These are phyloP conservation scores for Drosophila mimica DNA, from an alignment of 2,888 invertebrate genomes.

Conservation along the genomic window DNA sequence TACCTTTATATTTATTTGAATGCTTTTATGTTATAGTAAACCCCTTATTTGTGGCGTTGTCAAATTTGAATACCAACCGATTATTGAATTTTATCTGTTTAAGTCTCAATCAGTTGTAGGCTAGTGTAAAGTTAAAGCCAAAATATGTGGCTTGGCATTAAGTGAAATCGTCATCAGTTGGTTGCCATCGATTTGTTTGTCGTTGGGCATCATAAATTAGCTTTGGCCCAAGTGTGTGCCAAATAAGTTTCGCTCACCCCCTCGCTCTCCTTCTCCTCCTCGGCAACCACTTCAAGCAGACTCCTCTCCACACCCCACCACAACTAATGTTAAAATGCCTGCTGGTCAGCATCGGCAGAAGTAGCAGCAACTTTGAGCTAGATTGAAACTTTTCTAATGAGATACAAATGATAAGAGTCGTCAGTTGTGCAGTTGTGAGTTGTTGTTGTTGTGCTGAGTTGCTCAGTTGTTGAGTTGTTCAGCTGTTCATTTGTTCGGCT, in stretches of 20 bases:
- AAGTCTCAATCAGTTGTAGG: constrained; percentile 18
- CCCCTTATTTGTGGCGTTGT: neutral
- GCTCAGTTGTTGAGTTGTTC: constrained; percentile 15
- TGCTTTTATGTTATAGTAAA: neutral
- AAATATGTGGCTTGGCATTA: constrained; percentile 23
- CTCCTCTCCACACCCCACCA: neutral
- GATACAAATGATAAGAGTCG: constrained; percentile 77
- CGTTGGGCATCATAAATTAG: constrained; percentile 68
- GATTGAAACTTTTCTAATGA: constrained; percentile 76
- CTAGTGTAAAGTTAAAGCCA: constrained; percentile 28
- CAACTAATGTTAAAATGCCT: constrained; percentile 16
- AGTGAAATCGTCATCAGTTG: constrained; percentile 43
- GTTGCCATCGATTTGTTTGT: constrained; percentile 54
- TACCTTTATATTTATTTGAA: neutral
- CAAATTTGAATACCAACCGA: neutral
- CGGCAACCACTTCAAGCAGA: neutral
- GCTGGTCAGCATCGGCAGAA: constrained; percentile 46
- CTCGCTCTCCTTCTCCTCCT: neutral
- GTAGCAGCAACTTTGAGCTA: constrained; percentile 46
- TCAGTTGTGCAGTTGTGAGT: constrained; percentile 49
- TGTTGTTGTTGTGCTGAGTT: constrained; percentile 18
- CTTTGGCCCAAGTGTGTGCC: constrained; percentile 42
- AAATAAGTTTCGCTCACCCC: constrained; percentile 43
- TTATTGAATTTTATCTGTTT: neutral
- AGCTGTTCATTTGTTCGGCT: constrained; percentile 16